Percentiles rank a stretch among this genome's conserved stretches.
phyloP scores from a whole-genome alignment of 2,888 invertebrate species.

The Pinctada fucata region DNA sequence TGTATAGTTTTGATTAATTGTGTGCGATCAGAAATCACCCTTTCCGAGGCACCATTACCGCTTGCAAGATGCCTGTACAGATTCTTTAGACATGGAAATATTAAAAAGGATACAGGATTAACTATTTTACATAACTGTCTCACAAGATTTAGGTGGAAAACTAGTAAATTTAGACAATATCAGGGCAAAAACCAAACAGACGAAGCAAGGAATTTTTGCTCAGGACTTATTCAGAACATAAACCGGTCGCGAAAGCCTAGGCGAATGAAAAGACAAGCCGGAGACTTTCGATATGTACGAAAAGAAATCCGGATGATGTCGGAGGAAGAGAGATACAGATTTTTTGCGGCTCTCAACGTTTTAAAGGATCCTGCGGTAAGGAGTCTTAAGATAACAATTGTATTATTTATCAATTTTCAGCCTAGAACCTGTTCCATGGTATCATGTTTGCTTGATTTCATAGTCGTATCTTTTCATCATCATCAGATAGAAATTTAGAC shows the following conservation, averaged over 20 bases:
- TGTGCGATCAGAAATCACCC: constrained; percentile 6
- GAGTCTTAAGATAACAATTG: not conserved
- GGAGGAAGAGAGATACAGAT: constrained; percentile 13
- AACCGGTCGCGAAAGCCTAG: not conserved
- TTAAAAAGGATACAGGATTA: constrained; percentile 18
- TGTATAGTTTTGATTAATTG: too few relatives aligned
- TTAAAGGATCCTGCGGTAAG: constrained; percentile 15
- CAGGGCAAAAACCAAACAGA: constrained; percentile 17
- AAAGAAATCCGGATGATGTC: constrained; percentile 27
- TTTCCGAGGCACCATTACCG: not conserved
- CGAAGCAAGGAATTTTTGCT: not conserved
- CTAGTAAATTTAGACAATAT: constrained; percentile 17
- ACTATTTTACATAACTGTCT: constrained; percentile 12
- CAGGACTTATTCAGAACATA: not conserved
- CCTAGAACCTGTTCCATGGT: too few relatives aligned
- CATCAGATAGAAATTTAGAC: too few relatives aligned
- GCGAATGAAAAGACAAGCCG: not conserved
- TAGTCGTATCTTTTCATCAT: too few relatives aligned
- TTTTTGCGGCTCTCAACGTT: constrained; percentile 12
- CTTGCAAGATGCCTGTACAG: constrained; percentile 17
- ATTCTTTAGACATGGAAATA: not conserved
- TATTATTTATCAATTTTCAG: not conserved
- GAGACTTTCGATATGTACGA: not conserved
- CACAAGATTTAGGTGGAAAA: constrained; percentile 18
- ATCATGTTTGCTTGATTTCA: too few relatives aligned